Percentiles rank a stretch among this genome's conserved stretches.
phyloP scores from a whole-genome alignment of 2,797 vertebrate species.

The Lagodon rhomboides region DNA sequence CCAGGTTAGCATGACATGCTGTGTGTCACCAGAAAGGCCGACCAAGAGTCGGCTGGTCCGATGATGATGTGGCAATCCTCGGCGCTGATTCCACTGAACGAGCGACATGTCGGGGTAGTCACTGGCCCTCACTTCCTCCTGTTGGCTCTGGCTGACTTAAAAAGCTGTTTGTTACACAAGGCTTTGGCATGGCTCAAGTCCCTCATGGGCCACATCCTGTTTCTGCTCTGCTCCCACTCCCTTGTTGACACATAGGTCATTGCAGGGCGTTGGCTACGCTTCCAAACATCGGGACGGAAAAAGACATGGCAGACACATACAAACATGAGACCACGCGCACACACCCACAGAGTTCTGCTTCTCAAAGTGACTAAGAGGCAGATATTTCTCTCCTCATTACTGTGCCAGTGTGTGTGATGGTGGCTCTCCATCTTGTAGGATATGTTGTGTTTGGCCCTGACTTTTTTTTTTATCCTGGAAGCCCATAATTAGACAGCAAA shows the following conservation, averaged over 20 bases:
- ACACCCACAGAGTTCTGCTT: conserved; percentile 21
- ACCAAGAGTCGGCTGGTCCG: background rate
- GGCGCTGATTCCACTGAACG: conserved; percentile 27
- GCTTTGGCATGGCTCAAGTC: conserved; percentile 58
- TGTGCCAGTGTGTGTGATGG: conserved; percentile 23
- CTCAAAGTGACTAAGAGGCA: conserved; percentile 23
- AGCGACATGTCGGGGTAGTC: conserved; percentile 14
- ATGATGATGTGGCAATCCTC: conserved; percentile 64
- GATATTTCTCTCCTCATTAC: conserved; percentile 58
- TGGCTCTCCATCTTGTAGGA: conserved; percentile 45
- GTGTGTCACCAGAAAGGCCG: conserved; percentile 30
- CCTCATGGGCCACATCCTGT: conserved; percentile 79
- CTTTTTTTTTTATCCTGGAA: conserved; percentile 68
- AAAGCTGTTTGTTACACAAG: conserved; percentile 69
- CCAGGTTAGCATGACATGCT: conserved; percentile 63
- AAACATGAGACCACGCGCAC: conserved; percentile 22
- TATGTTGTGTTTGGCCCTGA: conserved; percentile 65
- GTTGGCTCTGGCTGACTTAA: conserved; percentile 56
- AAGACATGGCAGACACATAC: conserved; percentile 58
- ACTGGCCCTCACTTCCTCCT: conserved; percentile 49
- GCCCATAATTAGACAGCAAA: conserved; percentile 72
- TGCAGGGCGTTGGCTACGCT: conserved; percentile 68
- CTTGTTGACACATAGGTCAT: conserved; percentile 78
- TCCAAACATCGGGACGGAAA: conserved; percentile 65
- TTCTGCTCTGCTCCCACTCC: conserved; percentile 69